Evolutionary conservation across 2,888 invertebrate species (phyloP).

Genomic region (Lasioglossum villosulum): DNA sequence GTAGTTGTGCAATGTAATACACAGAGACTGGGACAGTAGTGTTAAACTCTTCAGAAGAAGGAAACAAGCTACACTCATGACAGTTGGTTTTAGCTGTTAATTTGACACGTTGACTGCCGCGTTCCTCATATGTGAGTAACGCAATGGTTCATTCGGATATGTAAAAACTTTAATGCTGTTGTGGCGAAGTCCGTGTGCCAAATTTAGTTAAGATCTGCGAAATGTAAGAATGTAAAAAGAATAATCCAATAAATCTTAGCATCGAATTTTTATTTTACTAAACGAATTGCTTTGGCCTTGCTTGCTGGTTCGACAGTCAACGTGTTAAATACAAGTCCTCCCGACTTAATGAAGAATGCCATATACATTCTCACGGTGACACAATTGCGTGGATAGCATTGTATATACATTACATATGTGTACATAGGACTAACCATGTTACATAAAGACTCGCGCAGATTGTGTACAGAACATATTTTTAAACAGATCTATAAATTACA

Average conservation of each 20-base stretch:
- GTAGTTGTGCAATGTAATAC: slow-evolving; percentile 26
- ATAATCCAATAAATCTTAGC: background rate
- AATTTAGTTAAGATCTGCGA: background rate
- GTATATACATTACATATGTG: slow-evolving; percentile 51
- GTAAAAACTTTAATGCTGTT: background rate
- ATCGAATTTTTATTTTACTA: background rate
- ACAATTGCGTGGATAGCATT: slow-evolving; percentile 32
- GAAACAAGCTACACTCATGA: slow-evolving; percentile 13
- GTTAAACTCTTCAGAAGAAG: slow-evolving; percentile 15
- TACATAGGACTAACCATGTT: slow-evolving; percentile 45
- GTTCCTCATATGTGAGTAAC: background rate
- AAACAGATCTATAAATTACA: slow-evolving; percentile 40
- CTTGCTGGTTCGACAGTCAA: background rate
- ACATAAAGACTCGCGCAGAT: slow-evolving; percentile 26
- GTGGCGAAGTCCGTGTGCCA: background rate
- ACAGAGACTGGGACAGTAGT: slow-evolving; percentile 1
- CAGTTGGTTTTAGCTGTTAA: slow-evolving; percentile 25
- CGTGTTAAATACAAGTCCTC: slow-evolving; percentile 22
- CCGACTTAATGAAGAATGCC: slow-evolving; percentile 33
- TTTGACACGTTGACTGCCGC: slow-evolving; percentile 25
- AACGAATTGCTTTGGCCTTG: background rate
- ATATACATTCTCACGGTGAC: slow-evolving; percentile 42
- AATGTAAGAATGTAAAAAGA: background rate
- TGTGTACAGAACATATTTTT: slow-evolving; percentile 48
- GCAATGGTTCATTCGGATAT: background rate